phyloP scores from a whole-genome alignment of 2,888 invertebrate species.

The Heliconius charithonia region DNA sequence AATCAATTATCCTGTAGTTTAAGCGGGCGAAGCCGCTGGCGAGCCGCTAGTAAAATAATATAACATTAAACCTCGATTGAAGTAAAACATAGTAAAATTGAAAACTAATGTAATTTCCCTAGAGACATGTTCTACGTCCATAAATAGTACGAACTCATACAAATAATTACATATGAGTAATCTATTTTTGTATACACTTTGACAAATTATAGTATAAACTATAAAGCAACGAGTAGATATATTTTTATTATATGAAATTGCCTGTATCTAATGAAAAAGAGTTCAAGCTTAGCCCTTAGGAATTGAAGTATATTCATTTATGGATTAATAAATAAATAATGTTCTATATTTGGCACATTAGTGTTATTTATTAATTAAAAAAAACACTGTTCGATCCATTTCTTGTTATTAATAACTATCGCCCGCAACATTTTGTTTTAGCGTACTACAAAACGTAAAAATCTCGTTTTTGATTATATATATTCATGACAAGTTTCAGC shows the following conservation, averaged over 20 bases:
- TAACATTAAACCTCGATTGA: background rate
- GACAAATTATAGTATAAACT: conserved; percentile 12
- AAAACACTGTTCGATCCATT: background rate
- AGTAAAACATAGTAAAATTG: conserved; percentile 28
- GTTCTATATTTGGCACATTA: background rate
- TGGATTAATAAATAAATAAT: background rate
- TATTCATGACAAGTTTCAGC: background rate
- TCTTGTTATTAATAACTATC: no score
- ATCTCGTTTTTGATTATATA: no score
- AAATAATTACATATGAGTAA: conserved; percentile 36
- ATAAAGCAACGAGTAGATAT: background rate
- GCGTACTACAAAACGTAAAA: no score
- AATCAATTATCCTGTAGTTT: no score
- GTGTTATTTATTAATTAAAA: background rate
- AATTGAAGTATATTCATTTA: background rate
- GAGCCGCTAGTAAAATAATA: conserved; percentile 7
- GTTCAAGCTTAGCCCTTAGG: background rate
- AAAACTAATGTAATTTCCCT: conserved; percentile 41
- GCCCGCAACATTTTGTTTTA: no score
- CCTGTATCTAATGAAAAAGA: conserved; percentile 8
- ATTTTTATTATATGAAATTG: background rate
- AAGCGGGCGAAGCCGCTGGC: no score
- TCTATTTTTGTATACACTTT: conserved; percentile 38
- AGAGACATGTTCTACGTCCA: conserved; percentile 33
- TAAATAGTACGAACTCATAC: conserved; percentile 36